Conservation (phyloP, 2,113 vertebrate genomes). For the Heloderma charlesbogerti region DNA sequence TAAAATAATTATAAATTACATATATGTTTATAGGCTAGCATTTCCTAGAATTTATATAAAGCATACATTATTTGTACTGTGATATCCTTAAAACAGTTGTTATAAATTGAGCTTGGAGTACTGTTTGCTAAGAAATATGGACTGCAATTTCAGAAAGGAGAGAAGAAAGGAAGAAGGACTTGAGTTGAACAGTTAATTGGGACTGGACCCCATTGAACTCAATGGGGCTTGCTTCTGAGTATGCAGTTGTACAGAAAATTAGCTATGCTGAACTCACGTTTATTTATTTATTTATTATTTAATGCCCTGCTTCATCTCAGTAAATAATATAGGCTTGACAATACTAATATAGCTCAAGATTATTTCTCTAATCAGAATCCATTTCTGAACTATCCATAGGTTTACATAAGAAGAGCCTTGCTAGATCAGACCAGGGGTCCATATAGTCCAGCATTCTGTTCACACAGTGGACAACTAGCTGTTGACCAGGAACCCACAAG, state of each 20-base stretch:
- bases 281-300: neutral
- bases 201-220: neutral
- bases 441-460: no score
- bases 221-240: neutral
- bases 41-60: conserved; percentile 64
- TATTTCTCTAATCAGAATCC: neutral
- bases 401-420: no score
- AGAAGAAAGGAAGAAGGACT: neutral
- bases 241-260: neutral
- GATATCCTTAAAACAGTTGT: conserved; percentile 33
- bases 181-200: neutral
- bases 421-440: no score
- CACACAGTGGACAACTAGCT: no score
- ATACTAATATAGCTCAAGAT: neutral
- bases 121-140: neutral
- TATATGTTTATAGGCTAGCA: conserved; percentile 62
- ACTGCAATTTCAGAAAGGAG: neutral
- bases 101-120: neutral
- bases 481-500: no score
- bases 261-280: neutral
- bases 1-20: no score
- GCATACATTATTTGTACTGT: conserved; percentile 38
- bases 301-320: neutral
- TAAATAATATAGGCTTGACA: neutral
- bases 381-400: neutral